Evolutionary conservation across 35 echinoderm and acorn worm species (phyloP).

Genomic region (Ptychodera flava): DNA sequence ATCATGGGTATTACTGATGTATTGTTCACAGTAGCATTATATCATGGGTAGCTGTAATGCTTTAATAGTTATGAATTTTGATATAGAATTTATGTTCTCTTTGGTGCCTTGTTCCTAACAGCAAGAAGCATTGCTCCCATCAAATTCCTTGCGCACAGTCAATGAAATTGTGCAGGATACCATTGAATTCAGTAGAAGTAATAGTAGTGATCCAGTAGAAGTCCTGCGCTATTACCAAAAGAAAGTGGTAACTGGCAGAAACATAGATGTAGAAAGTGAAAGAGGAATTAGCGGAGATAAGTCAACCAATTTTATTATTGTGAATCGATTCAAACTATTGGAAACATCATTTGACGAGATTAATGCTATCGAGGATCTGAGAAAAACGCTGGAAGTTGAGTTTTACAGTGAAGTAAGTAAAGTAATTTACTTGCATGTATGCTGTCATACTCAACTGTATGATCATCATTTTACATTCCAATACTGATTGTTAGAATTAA

Average conservation of each 20-base stretch:
- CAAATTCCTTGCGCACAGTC: too few relatives aligned
- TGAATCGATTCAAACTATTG: neutral
- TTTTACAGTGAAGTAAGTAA: constrained; percentile 8
- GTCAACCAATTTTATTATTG: constrained; percentile 13
- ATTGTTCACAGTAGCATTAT: too few relatives aligned
- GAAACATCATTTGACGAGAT: neutral
- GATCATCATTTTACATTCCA: too few relatives aligned
- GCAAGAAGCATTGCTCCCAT: too few relatives aligned
- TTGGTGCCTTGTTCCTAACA: too few relatives aligned
- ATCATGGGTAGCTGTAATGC: too few relatives aligned
- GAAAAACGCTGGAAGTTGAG: constrained; percentile 7
- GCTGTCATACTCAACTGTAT: too few relatives aligned
- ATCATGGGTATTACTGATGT: too few relatives aligned
- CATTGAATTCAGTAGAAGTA: neutral
- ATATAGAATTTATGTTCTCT: too few relatives aligned
- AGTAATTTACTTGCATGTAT: too few relatives aligned
- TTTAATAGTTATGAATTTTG: too few relatives aligned
- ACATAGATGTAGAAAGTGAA: neutral
- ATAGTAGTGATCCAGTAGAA: constrained; percentile 6
- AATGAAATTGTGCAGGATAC: constrained; percentile 2
- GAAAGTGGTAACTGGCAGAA: neutral
- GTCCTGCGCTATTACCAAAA: neutral
- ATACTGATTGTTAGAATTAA: too few relatives aligned
- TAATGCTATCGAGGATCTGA: neutral
- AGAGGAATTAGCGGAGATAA: neutral